Evolutionary conservation across 1,140 invertebrate genomes (phyloP), one percentile per base, ranked within the genome.

Genomic region (Ruditapes philippinarum): DNA sequence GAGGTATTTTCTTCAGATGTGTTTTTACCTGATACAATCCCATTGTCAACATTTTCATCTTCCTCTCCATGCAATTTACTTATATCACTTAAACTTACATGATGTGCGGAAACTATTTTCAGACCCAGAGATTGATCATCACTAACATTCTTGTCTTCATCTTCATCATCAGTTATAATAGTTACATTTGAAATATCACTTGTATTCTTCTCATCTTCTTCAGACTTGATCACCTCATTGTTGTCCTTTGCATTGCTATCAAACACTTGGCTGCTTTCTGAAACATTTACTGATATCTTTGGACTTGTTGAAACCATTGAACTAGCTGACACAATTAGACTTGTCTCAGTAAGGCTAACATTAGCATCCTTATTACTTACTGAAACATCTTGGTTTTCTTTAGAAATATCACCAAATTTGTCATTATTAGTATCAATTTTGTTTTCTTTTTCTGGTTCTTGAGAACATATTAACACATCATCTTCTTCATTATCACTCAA

Each of bases 401-500:
- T n/a, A n/a, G n/a, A n/a, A n/a, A n/a, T n/a, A n/a, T n/a, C n/a
- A n/a, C n/a, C n/a, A n/a, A n/a, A n/a, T n/a, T n/a, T n/a, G n/a
- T n/a, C n/a, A 4, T 54, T n/a, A 54, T 22, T n/a, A 28, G 57
- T 62, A 62, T 79, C 51, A 51, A 1, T 36, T 5, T 31, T 9
- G 31, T 12, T 31, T 12, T 79, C 76, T 62, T 28, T 28, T 28
- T 62, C 25, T 62, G 5, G 4, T 7, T n/a, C 57, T n/a, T n/a
- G 5, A 62, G 14, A 54, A 33, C 38, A 65, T 38, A 68, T 83
- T 12, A 60, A 31, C 38, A 68, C 57, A 65, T 51, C 68, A 25
- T 82, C 80, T 49, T 49, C 80, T 12, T 73, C 82, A 84, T 84
- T 51, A 12, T 84, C 82, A 84, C 82, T 84, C 28, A 73, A 33